A percentile compares a stretch with the other conserved stretches of the same genome.
Conservation (phyloP, 2,888 invertebrate species). For the Epsilonema sp. region DNA sequence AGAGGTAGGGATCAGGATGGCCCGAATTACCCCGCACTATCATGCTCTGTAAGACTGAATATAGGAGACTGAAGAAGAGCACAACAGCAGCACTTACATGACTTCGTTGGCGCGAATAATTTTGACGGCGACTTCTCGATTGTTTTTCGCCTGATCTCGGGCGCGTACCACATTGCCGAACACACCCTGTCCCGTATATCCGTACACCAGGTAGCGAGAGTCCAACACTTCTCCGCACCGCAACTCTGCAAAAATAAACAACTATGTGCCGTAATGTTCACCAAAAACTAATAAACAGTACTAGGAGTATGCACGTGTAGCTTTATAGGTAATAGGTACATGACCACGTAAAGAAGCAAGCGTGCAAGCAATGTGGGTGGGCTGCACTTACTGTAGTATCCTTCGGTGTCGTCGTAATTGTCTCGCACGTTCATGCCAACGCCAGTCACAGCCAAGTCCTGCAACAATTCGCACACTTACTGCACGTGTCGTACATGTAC, state of each 20-base stretch:
- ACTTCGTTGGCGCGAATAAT: slow-evolving; percentile 97
- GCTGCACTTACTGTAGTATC: slow-evolving; percentile 68
- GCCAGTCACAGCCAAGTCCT: no score
- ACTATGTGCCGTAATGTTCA: not conserved
- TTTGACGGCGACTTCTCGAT: slow-evolving; percentile 82
- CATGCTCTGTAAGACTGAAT: no score
- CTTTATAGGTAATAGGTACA: not conserved
- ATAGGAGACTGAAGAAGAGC: no score
- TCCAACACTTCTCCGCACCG: slow-evolving; percentile 82
- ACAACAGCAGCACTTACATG: slow-evolving; percentile 51
- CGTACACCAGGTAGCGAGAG: slow-evolving; percentile 75
- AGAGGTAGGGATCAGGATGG: no score
- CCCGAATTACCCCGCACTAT: no score
- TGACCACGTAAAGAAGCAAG: not conserved
- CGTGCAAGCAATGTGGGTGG: no score
- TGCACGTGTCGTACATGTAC: no score
- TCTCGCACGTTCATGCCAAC: slow-evolving; percentile 85
- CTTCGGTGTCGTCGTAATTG: slow-evolving; percentile 99
- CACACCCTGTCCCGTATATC: slow-evolving; percentile 94
- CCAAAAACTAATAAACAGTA: not conserved
- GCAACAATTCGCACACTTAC: no score
- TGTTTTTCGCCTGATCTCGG: slow-evolving; percentile 64
- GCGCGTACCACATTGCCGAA: slow-evolving; percentile 92
- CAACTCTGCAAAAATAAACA: slow-evolving; percentile 43
- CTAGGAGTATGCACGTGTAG: not conserved